Conservation (phyloP, 2,888 invertebrate genomes). For the Gymnosoma rotundatum region DNA sequence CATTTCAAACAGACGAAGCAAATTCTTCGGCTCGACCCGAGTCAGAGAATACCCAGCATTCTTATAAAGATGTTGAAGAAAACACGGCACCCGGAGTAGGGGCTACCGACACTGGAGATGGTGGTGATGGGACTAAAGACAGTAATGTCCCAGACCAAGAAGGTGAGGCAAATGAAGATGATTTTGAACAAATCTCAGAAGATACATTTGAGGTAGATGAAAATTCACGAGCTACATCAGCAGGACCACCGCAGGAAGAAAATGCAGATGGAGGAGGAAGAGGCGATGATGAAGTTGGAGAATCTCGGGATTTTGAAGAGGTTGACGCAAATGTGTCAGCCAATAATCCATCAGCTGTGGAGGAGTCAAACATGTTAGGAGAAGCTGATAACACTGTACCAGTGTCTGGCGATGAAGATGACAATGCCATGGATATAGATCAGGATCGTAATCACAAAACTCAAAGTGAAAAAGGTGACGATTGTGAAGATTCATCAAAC, state of each 20-base stretch:
- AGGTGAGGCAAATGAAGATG: conserved; percentile 72
- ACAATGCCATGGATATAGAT: conserved; percentile 64
- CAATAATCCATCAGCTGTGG: conserved; percentile 73
- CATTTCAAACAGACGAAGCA: conserved; percentile 75
- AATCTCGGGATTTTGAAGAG: conserved; percentile 74
- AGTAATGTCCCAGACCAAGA: conserved; percentile 62
- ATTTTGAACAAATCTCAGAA: conserved; percentile 79
- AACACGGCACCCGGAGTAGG: conserved; percentile 61
- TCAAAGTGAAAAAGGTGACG: conserved; percentile 60
- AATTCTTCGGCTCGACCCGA: conserved; percentile 76
- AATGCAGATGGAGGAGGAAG: conserved; percentile 56
- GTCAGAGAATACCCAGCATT: conserved; percentile 74
- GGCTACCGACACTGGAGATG: conserved; percentile 78
- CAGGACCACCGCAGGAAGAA: conserved; percentile 63
- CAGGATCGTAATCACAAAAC: conserved; percentile 52
- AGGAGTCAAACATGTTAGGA: conserved; percentile 76
- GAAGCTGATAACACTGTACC: conserved; percentile 77
- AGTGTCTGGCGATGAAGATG: conserved; percentile 66
- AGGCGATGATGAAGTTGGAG: conserved; percentile 44
- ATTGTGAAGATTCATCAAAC: conserved; percentile 61
- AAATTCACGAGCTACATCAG: conserved; percentile 73
- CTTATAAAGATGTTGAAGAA: conserved; percentile 70
- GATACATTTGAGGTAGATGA: conserved; percentile 78
- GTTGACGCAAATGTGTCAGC: conserved; percentile 74
- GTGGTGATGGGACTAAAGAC: conserved; percentile 63